Base-by-base conservation (phyloP, 2,888 invertebrate species). In the Cosmopolites sordidus region DNA sequence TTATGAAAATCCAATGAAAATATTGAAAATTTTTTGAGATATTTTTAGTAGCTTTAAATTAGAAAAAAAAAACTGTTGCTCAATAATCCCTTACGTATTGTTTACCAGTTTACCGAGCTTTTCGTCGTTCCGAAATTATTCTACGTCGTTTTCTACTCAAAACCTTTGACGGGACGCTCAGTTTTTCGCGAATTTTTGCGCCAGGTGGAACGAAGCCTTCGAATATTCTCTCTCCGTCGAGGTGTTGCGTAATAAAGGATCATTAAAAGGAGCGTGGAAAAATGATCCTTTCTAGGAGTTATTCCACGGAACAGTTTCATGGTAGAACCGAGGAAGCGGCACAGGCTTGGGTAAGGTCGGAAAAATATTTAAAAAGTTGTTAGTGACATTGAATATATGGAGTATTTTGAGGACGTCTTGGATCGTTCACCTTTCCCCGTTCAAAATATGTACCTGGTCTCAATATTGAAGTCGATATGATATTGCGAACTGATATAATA, bases 221-320 rank as follows among this genome's bases (percentile, higher is more conserved):
- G 9, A n/a, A 29, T 8, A 29, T 37, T 39, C 16, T 46, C 39
- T 42, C 30, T 33, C 2, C 14, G 9, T 37, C 3, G 15, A 27
- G 27, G 2, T 33, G 30, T 43, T 53, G 44, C 16, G 40, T 48
- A 48, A 43, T 8, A 33, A 27, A n/a, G n/a, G 11, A 14, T 15
- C 16, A 4, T 46, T 16, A 16, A 18, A 27, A 22, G 22, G 22
- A 22, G 22, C 22, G 22, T 8, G n/a, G 16, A 58, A 65, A 45
- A 51, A 73, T 73, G 73, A 65, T 73, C 50, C 63, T 71, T 8
- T 70, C 72, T 38, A 66, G 69, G 54, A 66, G 60, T 52, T 61
- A 61, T 58, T 67, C 69, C 27, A 67, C 63, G 37, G 64, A 67
- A 42, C 61, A 66, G 49, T 72, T 72, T 58, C 60, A 63, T 30